phyloP scores from a whole-genome alignment of 2,888 invertebrate genomes.

The Machimus rusticus region DNA sequence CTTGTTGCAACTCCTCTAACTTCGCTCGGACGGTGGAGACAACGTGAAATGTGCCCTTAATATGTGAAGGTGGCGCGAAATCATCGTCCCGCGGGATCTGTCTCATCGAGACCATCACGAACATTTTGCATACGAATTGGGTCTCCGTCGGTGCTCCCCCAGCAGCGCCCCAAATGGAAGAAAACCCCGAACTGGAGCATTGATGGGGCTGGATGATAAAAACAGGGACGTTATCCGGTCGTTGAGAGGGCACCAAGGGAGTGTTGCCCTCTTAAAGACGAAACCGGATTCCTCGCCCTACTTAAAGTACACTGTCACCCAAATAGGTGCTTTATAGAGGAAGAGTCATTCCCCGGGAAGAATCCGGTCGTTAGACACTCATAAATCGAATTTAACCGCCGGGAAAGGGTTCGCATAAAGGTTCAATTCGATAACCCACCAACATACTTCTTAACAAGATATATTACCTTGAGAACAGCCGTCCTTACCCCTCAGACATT shows the following conservation, averaged over 20 bases:
- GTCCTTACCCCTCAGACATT: background rate
- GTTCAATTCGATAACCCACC: background rate
- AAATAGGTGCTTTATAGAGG: background rate
- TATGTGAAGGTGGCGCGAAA: background rate
- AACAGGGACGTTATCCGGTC: conserved; percentile 10
- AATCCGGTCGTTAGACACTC: background rate
- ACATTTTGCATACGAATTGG: background rate
- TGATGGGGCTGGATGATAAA: background rate
- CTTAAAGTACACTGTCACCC: background rate
- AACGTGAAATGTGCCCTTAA: background rate
- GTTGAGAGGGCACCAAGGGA: background rate
- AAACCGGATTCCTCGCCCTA: background rate
- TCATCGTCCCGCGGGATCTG: background rate
- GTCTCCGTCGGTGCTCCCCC: background rate
- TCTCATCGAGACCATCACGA: background rate
- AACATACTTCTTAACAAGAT: background rate
- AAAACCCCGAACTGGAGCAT: background rate
- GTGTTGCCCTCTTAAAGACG: conserved; percentile 16
- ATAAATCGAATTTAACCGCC: background rate
- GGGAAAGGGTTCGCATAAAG: background rate
- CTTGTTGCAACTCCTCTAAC: background rate
- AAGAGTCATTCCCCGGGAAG: background rate
- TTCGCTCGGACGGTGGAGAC: background rate
- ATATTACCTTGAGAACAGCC: background rate
- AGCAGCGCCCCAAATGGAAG: background rate